These are phyloP conservation scores for Exocentrus adspersus DNA, from an alignment of 2,888 invertebrate species.

Conservation along the genomic window DNA sequence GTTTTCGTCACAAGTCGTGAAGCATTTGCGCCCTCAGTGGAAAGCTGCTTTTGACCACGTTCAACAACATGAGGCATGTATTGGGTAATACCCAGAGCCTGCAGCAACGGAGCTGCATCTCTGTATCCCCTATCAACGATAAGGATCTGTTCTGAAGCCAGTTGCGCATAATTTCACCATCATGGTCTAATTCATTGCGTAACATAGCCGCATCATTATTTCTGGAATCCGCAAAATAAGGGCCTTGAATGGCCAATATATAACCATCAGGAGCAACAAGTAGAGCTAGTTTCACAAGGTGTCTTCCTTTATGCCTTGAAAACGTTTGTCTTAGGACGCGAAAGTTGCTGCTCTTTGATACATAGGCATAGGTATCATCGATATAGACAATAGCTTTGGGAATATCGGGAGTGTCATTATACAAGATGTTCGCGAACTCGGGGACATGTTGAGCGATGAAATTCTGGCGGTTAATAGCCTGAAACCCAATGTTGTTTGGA, in stretches of 20 bases:
- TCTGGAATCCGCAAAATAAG: constrained; percentile 13
- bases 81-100: neutral
- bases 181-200: neutral
- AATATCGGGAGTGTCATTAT: neutral
- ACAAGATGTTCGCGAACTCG: neutral
- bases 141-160: neutral
- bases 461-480: neutral
- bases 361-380: neutral
- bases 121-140: neutral
- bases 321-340: neutral
- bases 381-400: neutral
- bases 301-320: constrained; percentile 6
- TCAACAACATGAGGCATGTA: neutral
- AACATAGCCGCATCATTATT: constrained; percentile 27
- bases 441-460: neutral
- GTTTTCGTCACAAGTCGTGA: neutral
- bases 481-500: neutral
- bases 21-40: neutral
- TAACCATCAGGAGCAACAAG: constrained; percentile 26
- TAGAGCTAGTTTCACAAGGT: constrained; percentile 17
- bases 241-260: constrained; percentile 20
- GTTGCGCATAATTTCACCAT: neutral
- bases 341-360: neutral
- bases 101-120: neutral
- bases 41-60: neutral